Base-by-base conservation (phyloP, 2,113 vertebrate genomes). In the Sialia sialis region DNA sequence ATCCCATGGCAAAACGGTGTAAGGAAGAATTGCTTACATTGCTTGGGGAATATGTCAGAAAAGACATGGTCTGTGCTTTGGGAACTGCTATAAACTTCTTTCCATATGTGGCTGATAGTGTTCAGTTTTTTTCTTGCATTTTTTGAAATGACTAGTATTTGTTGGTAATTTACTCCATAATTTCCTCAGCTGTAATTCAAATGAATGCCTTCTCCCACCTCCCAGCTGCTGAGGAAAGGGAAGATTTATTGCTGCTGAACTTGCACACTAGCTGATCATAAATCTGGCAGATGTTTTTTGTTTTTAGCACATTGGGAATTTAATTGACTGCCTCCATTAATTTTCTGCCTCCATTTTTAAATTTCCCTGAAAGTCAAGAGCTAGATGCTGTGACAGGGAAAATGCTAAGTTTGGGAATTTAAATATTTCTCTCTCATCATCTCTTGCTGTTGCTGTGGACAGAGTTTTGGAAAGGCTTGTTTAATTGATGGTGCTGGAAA, bases 251-350 rank as follows among this genome's bases (percentile, higher is more conserved):
- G 64, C 70, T 84, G 81, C 90, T 94, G 85, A 97, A 88, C 79
- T 93, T 94, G 72, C 80, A 62, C 70, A 95, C 90, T 84, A 64
- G 84, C 85, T 80, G 69, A 76, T 96, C 91, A 76, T 94, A 95
- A 95, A 96, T 97, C 88, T 95, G 88, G 90, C 97, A 97, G 91
- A 94, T 97, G 94, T 83, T 96, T 97, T 90, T 92, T 90, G 63
- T 12, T 91, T 96, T 95, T 92, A 90, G 90, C 84, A 89, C 87
- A 72, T 84, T 68, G 93, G 91, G 90, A 83, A 90, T 96, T 95
- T 95, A 94, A 84, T 93, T 91, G 87, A 92, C 75, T 88, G 81
- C 83, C n/a, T n/a, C n/a, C n/a, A n/a, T n/a, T n/a, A n/a, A n/a
- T 72, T 66, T 87, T 85, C 41, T 90, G 68, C 34, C 69, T 55